Base-by-base conservation (phyloP, 1,140 invertebrate genomes). In the Portunus trituberculatus region DNA sequence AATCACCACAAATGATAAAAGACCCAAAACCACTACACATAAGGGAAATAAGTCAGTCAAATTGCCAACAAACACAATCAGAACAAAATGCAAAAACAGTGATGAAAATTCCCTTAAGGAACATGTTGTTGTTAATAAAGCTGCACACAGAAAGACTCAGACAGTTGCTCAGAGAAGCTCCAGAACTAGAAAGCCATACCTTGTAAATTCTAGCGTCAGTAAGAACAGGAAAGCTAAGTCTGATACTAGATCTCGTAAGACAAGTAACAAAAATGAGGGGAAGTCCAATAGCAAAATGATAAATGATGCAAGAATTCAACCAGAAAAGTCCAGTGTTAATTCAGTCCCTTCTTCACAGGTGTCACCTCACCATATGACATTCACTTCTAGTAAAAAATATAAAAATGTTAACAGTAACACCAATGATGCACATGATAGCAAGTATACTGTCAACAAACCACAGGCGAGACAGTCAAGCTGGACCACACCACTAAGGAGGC, bases 391-490 rank as follows among this genome's bases (percentile, higher is more conserved):
- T 32, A 89, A 89, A n/a, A 89, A 8, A 20, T 28, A 46, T n/a
- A 28, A 7, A 89, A 39, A 45, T 28, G 4, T 48, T 8, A n/a
- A 6, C 39, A 31, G 6, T 28, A 90, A 48, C 16, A 90, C n/a
- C 4, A 45, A 28, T 6, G n/a, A 6, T 20, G 0, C 20, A 76
- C 10, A 12, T 29, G 28, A 16, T 14, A 91, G 14, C 90, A 91
- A 52, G 12, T 29, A 76, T 48, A 31, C 28, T 2, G n/a, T 32
- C 52, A 76, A 16, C 45, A 52, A 28, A n/a, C n/a, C n/a, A 29
- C n/a, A 82, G 25, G 67, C 0, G 29, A 76, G 1, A 25, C 10
- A 92, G 8, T 84, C 83, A 7, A 92, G 88, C 91, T 95, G 94
- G 94, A 29, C 59, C 0, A 16, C 67, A 48, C 67, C 91, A 3